Conservation (phyloP, 2,113 vertebrate species). For the Ammodramus savannarum region DNA sequence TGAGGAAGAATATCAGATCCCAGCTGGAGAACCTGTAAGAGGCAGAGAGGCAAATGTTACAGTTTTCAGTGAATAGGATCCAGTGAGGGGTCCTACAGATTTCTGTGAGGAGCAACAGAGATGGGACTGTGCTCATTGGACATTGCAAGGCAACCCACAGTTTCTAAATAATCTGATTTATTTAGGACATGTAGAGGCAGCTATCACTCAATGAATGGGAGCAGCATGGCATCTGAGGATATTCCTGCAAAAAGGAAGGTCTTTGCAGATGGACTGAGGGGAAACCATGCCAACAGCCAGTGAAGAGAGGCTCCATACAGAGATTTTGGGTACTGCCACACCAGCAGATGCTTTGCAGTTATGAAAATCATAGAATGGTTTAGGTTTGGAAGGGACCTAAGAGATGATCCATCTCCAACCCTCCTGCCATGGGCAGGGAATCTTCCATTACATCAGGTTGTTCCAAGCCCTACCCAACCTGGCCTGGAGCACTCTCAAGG, state of each 20-base stretch:
- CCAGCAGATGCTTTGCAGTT: background rate
- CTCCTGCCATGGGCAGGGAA: background rate
- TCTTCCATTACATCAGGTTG: background rate
- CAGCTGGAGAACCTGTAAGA: conserved; percentile 89
- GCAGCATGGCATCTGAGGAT: background rate
- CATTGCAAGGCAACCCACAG: background rate
- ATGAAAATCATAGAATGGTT: background rate
- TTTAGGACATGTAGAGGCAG: background rate
- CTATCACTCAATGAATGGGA: background rate
- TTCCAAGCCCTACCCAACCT: background rate
- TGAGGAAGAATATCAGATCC: conserved; percentile 97
- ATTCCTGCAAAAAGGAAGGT: background rate
- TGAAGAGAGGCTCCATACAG: background rate
- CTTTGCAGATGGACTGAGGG: background rate
- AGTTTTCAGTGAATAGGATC: background rate
- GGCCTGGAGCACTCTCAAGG: background rate
- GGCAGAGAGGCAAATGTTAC: background rate
- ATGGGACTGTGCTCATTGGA: fast-evolving
- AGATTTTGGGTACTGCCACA: background rate
- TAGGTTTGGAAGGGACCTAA: background rate
- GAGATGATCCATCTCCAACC: background rate
- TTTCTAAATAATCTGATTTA: background rate
- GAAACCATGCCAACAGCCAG: background rate
- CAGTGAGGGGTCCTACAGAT: background rate
- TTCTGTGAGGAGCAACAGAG: background rate